Evolutionary conservation across 2,797 vertebrate species (phyloP), one percentile per base, ranked within the genome.

Genomic region (Hippocampus kuda): DNA sequence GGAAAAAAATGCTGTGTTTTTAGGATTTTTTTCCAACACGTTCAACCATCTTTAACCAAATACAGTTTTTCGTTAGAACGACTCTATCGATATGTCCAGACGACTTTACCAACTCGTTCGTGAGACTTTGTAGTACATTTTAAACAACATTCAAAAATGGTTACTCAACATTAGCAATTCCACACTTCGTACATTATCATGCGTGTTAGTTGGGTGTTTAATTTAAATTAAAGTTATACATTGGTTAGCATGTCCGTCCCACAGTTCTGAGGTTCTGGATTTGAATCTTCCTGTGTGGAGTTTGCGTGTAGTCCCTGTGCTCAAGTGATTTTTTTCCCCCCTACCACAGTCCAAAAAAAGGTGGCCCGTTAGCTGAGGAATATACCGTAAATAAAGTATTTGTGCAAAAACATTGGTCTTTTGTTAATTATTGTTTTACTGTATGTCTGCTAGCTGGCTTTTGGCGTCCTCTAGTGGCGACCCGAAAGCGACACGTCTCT

Each of bases 381-480:
- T 60, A 60, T 34, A 30, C 5, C 34, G 5, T 34, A 26, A 60
- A 42, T 63, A 63, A 63, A 41, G 38, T 42, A 63, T 5, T 3
- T 44, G 13, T 48, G 44, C 4, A 44, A n/a, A 24, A 42, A 18
- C 6, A 16, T 24, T 44, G 5, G 44, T 30, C 7, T 46, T 13
- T 42, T 15, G 41, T 63, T n/a, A 12, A 44, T 15, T 38, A n/a
- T 4, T 3, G 34, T 41, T 48, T 5, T 46, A 16, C 2, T 11
- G 30, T 60, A 30, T 5, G 30, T 61, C 16, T 9, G 27, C 2
- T 60, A 1, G 12, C 41, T 15, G 1, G 38, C 15, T 11, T 48
- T 2, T 56, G 67, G n/a, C 75, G 74, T 72, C 77, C 44, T 30
- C 80, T 72, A 4, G 62, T 10, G 88, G 76, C 18, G 41, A 10